Evolutionary conservation across 2,113 vertebrate species (phyloP), one percentile per base, ranked within the genome.

Genomic region (Eidolon helvum): DNA sequence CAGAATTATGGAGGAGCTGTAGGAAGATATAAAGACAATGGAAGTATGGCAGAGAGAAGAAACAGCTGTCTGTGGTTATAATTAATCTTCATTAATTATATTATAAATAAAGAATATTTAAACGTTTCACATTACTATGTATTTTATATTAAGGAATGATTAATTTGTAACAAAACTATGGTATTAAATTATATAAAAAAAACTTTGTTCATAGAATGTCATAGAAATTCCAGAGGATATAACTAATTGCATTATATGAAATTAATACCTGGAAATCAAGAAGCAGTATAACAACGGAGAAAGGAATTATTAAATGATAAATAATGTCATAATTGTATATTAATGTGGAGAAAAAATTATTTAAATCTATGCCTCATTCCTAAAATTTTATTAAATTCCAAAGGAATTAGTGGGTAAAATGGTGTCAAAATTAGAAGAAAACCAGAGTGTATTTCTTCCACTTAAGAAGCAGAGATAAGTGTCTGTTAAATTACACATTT

Each of bases 301-400:
- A 93, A 90, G 55, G 24, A 78, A 18, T 74, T 94, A 93, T 86
- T 86, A 57, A 79, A 65, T 96, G 79, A 65, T 86, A 59, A 93
- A 57, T 10, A 21, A 90, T 59, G 80, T 80, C 87, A 79, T 33
- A 48, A 40, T 40, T 86, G 65, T 53, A 72, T 96, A 57, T 57
- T 93, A 94, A 90, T 28, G 16, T 43, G 33, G 72, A 80, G 65
- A 78, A 78, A 79, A 79, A 93, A 59, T 48, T 77, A 90, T 38
- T 77, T 63, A 96, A 90, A 72, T 89, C 66, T n/a, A 24, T 84
- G n/a, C n/a, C 16, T 92, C 66, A 77, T 77, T 19, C 5, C 40
- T 77, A 90, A 95, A 91, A 86, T 69, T 63, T 89, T 50, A 84
- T 84, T 71, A 96, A 93, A 61, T 78, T 89, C 61, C 78, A 96